Percentiles rank a stretch among this genome's conserved stretches.
Conservation (phyloP, 2,888 invertebrate species). For the Xylota segnis region DNA sequence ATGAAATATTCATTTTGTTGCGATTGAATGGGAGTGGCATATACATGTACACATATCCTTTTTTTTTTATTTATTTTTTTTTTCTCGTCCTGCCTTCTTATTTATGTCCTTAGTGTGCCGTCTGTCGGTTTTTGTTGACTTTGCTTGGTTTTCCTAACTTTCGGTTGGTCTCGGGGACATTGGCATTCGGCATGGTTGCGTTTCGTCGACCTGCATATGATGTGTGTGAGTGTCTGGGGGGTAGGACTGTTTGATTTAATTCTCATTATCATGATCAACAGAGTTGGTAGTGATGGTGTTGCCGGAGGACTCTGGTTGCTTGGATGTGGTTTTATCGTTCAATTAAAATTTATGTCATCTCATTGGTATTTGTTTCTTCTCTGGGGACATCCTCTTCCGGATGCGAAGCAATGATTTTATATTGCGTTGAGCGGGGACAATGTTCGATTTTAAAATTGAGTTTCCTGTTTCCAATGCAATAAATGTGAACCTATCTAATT, state of each 20-base stretch:
- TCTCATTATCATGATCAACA: slow-evolving; percentile 69
- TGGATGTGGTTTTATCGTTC: slow-evolving; percentile 48
- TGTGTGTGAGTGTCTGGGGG: slow-evolving; percentile 1
- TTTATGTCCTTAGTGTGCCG: slow-evolving; percentile 14
- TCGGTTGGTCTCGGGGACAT: slow-evolving; percentile 48
- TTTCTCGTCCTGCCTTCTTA: background rate
- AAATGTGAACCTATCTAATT: background rate
- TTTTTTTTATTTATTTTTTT: slow-evolving; percentile 8
- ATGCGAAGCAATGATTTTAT: slow-evolving; percentile 15
- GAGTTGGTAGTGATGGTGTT: slow-evolving; percentile 22
- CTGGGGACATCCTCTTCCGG: slow-evolving; percentile 1
- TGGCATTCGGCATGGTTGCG: slow-evolving; percentile 44
- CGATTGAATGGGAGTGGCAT: slow-evolving; percentile 28
- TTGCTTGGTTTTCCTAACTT: slow-evolving; percentile 42
- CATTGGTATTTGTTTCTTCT: slow-evolving; percentile 35
- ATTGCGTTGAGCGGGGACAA: background rate
- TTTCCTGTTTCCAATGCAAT: background rate
- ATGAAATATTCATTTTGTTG: slow-evolving; percentile 68
- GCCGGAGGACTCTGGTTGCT: slow-evolving; percentile 11
- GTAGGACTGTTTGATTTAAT: slow-evolving; percentile 58
- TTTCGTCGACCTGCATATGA: slow-evolving; percentile 15
- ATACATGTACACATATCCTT: background rate
- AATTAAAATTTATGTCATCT: slow-evolving; percentile 66
- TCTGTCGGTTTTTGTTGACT: slow-evolving; percentile 32
- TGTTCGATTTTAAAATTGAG: background rate